Conservation (phyloP, 2,113 vertebrate species). For the Cheilinus undulatus region DNA sequence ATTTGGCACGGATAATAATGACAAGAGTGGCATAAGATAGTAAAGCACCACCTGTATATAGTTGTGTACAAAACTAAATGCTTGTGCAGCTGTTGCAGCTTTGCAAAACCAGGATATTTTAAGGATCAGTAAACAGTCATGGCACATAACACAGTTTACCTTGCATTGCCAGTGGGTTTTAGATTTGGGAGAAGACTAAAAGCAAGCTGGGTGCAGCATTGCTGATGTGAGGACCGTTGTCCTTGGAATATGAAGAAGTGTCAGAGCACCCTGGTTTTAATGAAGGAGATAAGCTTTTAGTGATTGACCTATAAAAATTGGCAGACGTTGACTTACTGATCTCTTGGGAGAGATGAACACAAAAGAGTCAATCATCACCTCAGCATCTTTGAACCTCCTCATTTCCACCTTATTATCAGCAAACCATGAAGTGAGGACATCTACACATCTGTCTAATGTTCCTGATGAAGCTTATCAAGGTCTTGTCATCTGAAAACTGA, state of each 20-base stretch:
- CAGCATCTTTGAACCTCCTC: constrained; percentile 50
- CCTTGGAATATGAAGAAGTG: constrained; percentile 35
- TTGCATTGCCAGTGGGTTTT: neutral
- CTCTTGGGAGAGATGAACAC: constrained; percentile 50
- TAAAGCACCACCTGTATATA: too few relatives aligned
- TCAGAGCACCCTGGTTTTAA: neutral
- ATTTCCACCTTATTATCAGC: constrained; percentile 47
- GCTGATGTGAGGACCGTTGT: constrained; percentile 12
- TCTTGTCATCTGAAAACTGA: constrained; percentile 36
- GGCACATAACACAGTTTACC: too few relatives aligned
- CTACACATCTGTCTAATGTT: constrained; percentile 8
- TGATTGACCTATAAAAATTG: constrained; percentile 51
- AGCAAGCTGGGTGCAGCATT: neutral
- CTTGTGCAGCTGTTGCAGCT: too few relatives aligned
- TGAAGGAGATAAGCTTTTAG: constrained; percentile 32
- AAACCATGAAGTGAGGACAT: constrained; percentile 19
- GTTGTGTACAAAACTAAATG: too few relatives aligned
- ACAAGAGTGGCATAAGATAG: too few relatives aligned
- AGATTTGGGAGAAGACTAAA: neutral
- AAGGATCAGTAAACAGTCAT: too few relatives aligned
- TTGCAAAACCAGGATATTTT: too few relatives aligned
- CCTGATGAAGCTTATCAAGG: constrained; percentile 34
- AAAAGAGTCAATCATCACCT: constrained; percentile 42
- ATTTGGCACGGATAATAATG: too few relatives aligned
- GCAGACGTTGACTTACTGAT: constrained; percentile 37